These are phyloP conservation scores for Nezara viridula DNA, from an alignment of 2,888 invertebrate species.

Conservation along the genomic window DNA sequence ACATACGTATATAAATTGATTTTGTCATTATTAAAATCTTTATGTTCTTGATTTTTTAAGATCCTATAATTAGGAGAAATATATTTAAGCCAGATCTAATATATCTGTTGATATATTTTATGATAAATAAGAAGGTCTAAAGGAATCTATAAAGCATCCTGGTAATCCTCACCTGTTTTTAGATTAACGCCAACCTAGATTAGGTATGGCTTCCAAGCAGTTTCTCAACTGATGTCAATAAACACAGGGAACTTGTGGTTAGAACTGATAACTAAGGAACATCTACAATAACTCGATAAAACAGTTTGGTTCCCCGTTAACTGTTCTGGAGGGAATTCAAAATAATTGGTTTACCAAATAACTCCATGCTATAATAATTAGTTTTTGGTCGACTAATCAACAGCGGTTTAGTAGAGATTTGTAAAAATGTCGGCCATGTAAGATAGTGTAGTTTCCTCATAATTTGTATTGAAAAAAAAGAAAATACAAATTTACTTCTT, in stretches of 20 bases:
- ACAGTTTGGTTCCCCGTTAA: not conserved
- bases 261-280: not conserved
- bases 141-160: not conserved
- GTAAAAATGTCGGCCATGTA: too few relatives aligned
- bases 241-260: not conserved
- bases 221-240: not conserved
- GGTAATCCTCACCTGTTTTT: not conserved
- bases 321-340: not conserved
- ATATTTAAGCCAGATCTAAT: not conserved
- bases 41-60: not conserved
- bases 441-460: too few relatives aligned
- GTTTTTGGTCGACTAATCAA: too few relatives aligned
- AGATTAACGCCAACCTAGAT: not conserved
- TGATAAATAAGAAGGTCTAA: not conserved
- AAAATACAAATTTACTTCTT: too few relatives aligned
- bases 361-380: not conserved
- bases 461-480: too few relatives aligned
- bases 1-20: not conserved
- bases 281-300: not conserved
- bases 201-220: not conserved
- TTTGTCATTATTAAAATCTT: not conserved
- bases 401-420: too few relatives aligned
- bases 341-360: not conserved
- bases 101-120: not conserved
- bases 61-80: not conserved